These are phyloP conservation scores for Tretioscincus oriximinensis DNA, from an alignment of 2,113 vertebrate genomes.

Conservation along the genomic window DNA sequence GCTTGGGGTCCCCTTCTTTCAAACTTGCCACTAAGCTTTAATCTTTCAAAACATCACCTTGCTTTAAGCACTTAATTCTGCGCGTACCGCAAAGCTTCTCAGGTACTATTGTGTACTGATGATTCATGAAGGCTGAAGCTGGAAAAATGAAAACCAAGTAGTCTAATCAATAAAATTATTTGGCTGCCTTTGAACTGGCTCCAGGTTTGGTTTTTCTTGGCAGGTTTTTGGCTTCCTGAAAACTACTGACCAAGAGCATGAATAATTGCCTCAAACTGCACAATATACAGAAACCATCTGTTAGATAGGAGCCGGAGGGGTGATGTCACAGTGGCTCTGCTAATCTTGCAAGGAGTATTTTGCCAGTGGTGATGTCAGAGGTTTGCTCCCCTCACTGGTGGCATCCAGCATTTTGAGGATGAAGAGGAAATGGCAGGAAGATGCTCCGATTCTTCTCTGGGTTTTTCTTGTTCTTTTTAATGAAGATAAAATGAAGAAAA, in stretches of 20 bases:
- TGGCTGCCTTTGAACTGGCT: slow-evolving; percentile 71
- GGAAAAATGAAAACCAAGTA: slow-evolving; percentile 65
- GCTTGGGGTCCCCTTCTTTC: neutral
- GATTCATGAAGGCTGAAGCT: slow-evolving; percentile 68
- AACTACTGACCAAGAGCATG: slow-evolving; percentile 72
- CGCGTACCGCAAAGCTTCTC: slow-evolving; percentile 45
- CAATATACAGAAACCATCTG: slow-evolving; percentile 84
- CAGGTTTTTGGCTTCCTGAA: slow-evolving; percentile 76
- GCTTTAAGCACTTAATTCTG: slow-evolving; percentile 62
- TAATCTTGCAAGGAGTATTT: slow-evolving; percentile 72
- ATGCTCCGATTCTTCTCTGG: slow-evolving; percentile 35
- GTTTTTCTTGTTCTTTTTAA: neutral
- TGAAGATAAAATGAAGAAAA: slow-evolving; percentile 13
- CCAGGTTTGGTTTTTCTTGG: slow-evolving; percentile 78
- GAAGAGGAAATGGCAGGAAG: slow-evolving; percentile 49
- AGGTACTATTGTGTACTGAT: slow-evolving; percentile 66
- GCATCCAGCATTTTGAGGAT: slow-evolving; percentile 43
- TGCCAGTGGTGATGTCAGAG: slow-evolving; percentile 81
- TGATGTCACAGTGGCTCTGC: slow-evolving; percentile 78
- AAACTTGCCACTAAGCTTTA: slow-evolving; percentile 47
- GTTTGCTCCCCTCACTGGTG: slow-evolving; percentile 64
- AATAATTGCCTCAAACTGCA: slow-evolving; percentile 81
- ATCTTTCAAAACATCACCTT: slow-evolving; percentile 64
- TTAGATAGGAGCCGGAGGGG: slow-evolving; percentile 68
- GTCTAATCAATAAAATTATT: slow-evolving; percentile 80